Evolutionary conservation across 2,888 invertebrate species (phyloP).

Genomic region (Acleris sparsana): DNA sequence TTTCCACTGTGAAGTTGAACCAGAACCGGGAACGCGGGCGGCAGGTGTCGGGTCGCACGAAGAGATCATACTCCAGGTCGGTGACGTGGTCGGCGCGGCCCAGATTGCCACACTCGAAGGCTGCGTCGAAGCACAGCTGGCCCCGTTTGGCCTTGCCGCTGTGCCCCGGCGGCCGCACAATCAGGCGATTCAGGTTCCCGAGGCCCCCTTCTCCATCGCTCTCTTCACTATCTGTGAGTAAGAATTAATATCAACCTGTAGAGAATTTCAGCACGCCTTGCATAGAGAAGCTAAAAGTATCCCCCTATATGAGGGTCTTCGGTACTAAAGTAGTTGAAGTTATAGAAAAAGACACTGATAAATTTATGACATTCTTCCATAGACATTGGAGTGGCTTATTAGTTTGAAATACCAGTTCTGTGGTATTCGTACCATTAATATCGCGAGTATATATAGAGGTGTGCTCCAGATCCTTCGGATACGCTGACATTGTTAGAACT

Average conservation of each 20-base stretch:
- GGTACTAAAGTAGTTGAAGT: too few species aligned
- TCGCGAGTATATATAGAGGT: slow-evolving; percentile 87
- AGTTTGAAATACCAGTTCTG: neutral
- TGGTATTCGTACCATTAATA: slow-evolving; percentile 69
- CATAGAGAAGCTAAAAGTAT: too few species aligned
- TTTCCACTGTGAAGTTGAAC: slow-evolving; percentile 99
- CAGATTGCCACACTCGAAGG: slow-evolving; percentile 98
- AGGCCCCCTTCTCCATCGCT: slow-evolving; percentile 96
- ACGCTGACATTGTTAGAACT: slow-evolving; percentile 56
- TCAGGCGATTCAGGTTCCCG: slow-evolving; percentile 94
- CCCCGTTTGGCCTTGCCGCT: slow-evolving; percentile 98
- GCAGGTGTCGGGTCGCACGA: slow-evolving; percentile 97
- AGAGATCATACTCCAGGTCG: slow-evolving; percentile 98
- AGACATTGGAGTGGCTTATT: too few species aligned
- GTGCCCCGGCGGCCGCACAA: slow-evolving; percentile 95
- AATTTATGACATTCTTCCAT: too few species aligned
- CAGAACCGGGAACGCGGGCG: slow-evolving; percentile 96
- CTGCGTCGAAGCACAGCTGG: slow-evolving; percentile 98
- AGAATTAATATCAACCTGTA: too few species aligned
- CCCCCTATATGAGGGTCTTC: too few species aligned
- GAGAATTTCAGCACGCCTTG: too few species aligned
- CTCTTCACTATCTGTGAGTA: slow-evolving; percentile 90
- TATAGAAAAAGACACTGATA: too few species aligned
- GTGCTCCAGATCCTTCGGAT: slow-evolving; percentile 78
- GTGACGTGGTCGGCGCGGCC: slow-evolving; percentile 97